Percentiles rank a stretch among this genome's conserved stretches.
These are phyloP conservation scores for Oscheius sp. DNA, from an alignment of 1,140 invertebrate species.

Conservation along the genomic window DNA sequence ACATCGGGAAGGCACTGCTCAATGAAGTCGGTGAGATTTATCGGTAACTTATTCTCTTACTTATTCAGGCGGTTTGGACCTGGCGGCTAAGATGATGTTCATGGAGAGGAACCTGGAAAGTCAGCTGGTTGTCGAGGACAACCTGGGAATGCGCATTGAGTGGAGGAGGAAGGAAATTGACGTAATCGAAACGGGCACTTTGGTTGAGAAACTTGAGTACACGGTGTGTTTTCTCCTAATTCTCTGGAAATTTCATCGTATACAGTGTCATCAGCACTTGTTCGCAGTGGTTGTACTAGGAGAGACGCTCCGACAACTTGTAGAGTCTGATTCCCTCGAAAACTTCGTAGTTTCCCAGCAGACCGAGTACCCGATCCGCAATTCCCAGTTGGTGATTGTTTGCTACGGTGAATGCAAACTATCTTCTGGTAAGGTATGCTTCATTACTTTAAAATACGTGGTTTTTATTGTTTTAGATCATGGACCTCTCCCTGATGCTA, in stretches of 20 bases:
- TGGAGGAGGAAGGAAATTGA: conserved; percentile 15
- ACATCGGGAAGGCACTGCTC: conserved; percentile 3
- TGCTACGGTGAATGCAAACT: neutral
- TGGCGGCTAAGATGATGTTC: neutral
- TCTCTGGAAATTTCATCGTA: neutral
- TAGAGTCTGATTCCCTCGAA: neutral
- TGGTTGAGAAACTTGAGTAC: conserved; percentile 17
- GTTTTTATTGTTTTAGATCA: neutral
- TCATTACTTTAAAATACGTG: neutral
- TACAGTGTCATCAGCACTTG: conserved; percentile 13
- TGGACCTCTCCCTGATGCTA: neutral
- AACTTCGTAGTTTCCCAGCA: conserved; percentile 1
- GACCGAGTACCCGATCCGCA: neutral
- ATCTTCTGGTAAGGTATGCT: neutral
- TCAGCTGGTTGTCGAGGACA: conserved; percentile 5
- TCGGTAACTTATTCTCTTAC: neutral
- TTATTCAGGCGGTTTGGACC: conserved; percentile 5
- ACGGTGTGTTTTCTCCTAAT: neutral
- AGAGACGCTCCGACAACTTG: neutral
- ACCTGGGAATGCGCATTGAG: conserved; percentile 10
- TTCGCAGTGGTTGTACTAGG: conserved; percentile 14
- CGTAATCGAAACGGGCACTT: neutral
- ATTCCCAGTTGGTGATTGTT: neutral
- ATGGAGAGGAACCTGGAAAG: conserved; percentile 10
- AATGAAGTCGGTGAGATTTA: neutral